phyloP scores from a whole-genome alignment of 1,140 invertebrate genomes.

The Pseudobourletiella spinata region DNA sequence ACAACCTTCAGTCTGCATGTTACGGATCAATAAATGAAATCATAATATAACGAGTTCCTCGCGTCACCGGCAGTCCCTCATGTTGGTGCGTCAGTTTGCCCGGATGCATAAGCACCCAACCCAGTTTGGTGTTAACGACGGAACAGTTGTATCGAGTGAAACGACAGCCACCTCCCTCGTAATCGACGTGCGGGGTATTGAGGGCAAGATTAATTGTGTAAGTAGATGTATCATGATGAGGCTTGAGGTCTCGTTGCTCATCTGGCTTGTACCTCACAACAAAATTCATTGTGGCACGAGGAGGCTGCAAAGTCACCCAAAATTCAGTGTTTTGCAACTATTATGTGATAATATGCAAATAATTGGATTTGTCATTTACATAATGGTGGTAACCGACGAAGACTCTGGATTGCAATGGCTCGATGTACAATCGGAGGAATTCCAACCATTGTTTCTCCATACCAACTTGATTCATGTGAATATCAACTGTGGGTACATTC shows the following conservation, averaged over 20 bases:
- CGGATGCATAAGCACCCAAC: conserved; percentile 84
- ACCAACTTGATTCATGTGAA: conserved; percentile 96
- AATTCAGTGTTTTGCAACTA: conserved; percentile 40
- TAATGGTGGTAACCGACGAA: conserved; percentile 78
- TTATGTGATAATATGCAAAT: not conserved
- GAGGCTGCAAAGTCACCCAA: conserved; percentile 57
- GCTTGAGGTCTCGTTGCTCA: conserved; percentile 83
- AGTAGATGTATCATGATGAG: conserved; percentile 97
- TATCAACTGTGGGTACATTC: conserved; percentile 94
- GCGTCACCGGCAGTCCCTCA: conserved; percentile 79
- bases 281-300: conserved; percentile 45
- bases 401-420: conserved; percentile 84
- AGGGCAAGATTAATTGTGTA: conserved; percentile 97
- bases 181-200: conserved; percentile 63
- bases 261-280: conserved; percentile 92
- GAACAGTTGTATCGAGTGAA: conserved; percentile 97
- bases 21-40: conserved; percentile 99
- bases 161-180: conserved; percentile 83
- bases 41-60: conserved; percentile 96
- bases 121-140: conserved; percentile 70
- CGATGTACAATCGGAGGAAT: conserved; percentile 80
- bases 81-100: conserved; percentile 94
- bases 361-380: conserved; percentile 50
- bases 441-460: conserved; percentile 81
- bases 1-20: no score